A percentile compares a stretch with the other conserved stretches of the same genome.
Conservation (phyloP, 1,140 invertebrate species). For the Drosophila obscura region DNA sequence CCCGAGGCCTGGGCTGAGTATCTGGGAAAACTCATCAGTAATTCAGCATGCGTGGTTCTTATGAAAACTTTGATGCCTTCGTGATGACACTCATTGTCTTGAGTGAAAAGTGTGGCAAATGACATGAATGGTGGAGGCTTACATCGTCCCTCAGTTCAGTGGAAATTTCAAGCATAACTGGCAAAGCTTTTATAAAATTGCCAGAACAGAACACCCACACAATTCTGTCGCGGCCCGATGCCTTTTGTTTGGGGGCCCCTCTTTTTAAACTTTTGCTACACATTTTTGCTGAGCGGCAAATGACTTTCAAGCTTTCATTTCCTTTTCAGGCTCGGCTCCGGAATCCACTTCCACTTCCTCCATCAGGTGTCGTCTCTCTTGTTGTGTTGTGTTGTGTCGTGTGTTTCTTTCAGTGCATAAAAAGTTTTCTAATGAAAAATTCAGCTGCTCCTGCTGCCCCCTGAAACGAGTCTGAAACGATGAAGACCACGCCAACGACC, state of each 20-base stretch:
- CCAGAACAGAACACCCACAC: constrained; percentile 12
- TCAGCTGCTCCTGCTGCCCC: constrained; percentile 26
- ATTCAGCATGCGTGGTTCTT: constrained; percentile 75
- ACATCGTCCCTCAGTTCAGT: neutral
- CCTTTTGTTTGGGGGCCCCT: constrained; percentile 29
- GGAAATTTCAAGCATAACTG: constrained; percentile 54
- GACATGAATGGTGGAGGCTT: constrained; percentile 34
- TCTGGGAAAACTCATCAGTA: constrained; percentile 62
- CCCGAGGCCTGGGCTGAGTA: neutral
- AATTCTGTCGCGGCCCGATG: constrained; percentile 20
- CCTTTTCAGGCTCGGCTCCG: constrained; percentile 27
- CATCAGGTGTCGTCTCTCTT: constrained; percentile 23
- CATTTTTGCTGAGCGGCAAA: constrained; percentile 47
- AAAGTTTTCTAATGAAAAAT: constrained; percentile 76
- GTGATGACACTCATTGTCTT: constrained; percentile 81
- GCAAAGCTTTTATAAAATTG: constrained; percentile 58
- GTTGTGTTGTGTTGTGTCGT: no score
- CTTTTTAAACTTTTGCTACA: constrained; percentile 42
- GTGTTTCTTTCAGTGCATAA: constrained; percentile 21
- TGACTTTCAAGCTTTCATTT: constrained; percentile 63
- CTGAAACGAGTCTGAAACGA: neutral
- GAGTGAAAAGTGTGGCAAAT: constrained; percentile 63
- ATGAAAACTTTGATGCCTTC: constrained; percentile 75
- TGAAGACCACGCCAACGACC: constrained; percentile 11
- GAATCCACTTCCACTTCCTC: constrained; percentile 13